Base-by-base conservation (phyloP, 1,140 invertebrate genomes). In the Phymorhynchus buccinoides region DNA sequence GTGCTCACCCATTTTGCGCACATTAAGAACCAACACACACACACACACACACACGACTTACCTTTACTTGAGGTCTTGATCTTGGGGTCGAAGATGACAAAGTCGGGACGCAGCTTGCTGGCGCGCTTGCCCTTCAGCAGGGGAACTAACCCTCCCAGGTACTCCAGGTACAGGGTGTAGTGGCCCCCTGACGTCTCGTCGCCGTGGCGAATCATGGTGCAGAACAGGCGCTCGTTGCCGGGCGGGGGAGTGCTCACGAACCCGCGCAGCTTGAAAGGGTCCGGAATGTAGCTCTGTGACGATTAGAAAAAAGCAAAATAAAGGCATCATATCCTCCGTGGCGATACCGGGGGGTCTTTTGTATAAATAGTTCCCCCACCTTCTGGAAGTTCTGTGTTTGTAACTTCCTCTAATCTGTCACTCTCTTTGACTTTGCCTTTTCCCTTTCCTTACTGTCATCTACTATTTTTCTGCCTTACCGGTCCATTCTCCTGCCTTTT, bases 101-200 rank as follows among this genome's bases (percentile, higher is more conserved):
- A 99, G 93, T 99, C 98, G 0, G 99, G 98, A 75, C 98, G 95
- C 79, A 99, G 97, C 94, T 99, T 99, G 91, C 97, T 99, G 7
- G 97, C 98, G 81, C 98, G 94, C 90, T 98, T 97, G 27, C 98
- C 98, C 91, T 99, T 98, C 22, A 99, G 95, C 62, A 99, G 94
- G 0, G 99, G 99, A 77, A 99, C 97, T 16, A 99, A 94, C 16
- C 98, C 98, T 2, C 98, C 98, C 1, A 99, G 94, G 92, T 99
- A 99, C 93, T 99, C 93, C 83, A 99, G 94, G 93, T 99, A 99
- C 16, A 99, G 94, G 1, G 98, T 99, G 92, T 99, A 99, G 90
- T 96, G 97, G 3, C 96, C 96, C 27, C 96, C 92, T 32, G 92
- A 92, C 84, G 93, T 92, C 89, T 97, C 96, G 88, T 97, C 96